Percentiles rank a stretch among this genome's conserved stretches.
Evolutionary conservation across 1,140 invertebrate genomes (phyloP).

Genomic region (Cylas formicarius): DNA sequence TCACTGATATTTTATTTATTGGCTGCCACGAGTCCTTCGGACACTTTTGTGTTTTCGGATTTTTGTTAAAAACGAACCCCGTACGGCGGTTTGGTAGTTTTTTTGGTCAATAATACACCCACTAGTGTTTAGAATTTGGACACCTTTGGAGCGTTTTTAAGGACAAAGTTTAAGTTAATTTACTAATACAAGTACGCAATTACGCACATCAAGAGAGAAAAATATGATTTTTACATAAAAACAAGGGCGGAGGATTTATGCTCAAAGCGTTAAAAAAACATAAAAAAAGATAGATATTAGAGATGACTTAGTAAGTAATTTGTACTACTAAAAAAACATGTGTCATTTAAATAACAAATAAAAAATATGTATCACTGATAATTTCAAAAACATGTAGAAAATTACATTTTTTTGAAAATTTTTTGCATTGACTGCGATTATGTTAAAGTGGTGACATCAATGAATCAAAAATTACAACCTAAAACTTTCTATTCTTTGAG

Average conservation of each 20-base stretch:
- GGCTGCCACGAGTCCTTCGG: conserved; percentile 28
- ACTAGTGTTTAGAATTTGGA: conserved; percentile 1
- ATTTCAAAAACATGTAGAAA: too few relatives aligned
- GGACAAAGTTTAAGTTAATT: background rate
- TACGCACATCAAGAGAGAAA: too few relatives aligned
- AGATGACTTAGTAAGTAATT: conserved; percentile 2
- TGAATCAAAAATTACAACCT: too few relatives aligned
- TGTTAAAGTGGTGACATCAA: too few relatives aligned
- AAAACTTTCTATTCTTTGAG: too few relatives aligned
- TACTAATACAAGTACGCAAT: background rate
- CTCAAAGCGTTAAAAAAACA: background rate
- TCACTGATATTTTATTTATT: conserved; percentile 40
- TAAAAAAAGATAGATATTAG: conserved; percentile 5
- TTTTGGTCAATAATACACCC: conserved; percentile 13
- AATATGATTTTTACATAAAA: too few relatives aligned
- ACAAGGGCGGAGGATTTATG: too few relatives aligned
- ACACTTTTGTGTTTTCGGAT: conserved; percentile 23
- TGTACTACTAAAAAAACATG: too few relatives aligned
- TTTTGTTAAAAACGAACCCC: conserved; percentile 1
- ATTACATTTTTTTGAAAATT: too few relatives aligned
- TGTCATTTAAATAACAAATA: too few relatives aligned
- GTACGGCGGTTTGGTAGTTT: conserved; percentile 11
- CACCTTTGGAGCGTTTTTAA: background rate
- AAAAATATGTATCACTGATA: too few relatives aligned
- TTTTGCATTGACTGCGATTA: too few relatives aligned